Evolutionary conservation across 2,113 vertebrate genomes (phyloP).

Genomic region (Alethe castanea): DNA sequence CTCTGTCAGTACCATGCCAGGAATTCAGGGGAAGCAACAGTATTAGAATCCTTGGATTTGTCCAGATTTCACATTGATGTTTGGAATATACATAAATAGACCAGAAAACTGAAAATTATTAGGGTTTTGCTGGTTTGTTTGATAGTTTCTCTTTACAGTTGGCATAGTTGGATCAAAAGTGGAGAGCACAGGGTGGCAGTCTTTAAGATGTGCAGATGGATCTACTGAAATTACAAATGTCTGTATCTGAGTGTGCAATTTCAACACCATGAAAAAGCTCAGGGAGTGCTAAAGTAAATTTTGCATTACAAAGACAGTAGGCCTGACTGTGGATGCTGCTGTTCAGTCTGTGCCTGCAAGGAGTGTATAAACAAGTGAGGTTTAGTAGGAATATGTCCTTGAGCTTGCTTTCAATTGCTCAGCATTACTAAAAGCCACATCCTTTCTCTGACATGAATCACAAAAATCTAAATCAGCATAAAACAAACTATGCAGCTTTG

Average conservation of each 20-base stretch:
- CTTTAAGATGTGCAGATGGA: background rate
- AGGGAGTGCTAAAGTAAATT: background rate
- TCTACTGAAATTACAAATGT: background rate
- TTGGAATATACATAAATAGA: background rate
- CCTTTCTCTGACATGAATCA: background rate
- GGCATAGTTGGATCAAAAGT: background rate
- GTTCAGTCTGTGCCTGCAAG: background rate
- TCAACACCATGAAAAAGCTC: background rate
- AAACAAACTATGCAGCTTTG: background rate
- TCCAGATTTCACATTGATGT: background rate
- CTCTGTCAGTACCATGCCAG: background rate
- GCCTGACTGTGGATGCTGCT: background rate
- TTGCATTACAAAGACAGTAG: background rate
- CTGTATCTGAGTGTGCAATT: background rate
- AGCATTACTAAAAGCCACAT: background rate
- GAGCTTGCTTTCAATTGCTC: background rate
- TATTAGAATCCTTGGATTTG: background rate
- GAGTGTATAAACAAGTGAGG: background rate
- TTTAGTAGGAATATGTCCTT: background rate
- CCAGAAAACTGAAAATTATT: background rate
- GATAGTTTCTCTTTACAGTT: background rate
- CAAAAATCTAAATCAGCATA: background rate
- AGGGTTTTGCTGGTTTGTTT: background rate
- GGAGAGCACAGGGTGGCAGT: background rate
- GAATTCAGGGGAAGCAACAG: background rate